These are phyloP conservation scores for Thymelicus lineola DNA, from an alignment of 2,888 invertebrate species.

Conservation along the genomic window DNA sequence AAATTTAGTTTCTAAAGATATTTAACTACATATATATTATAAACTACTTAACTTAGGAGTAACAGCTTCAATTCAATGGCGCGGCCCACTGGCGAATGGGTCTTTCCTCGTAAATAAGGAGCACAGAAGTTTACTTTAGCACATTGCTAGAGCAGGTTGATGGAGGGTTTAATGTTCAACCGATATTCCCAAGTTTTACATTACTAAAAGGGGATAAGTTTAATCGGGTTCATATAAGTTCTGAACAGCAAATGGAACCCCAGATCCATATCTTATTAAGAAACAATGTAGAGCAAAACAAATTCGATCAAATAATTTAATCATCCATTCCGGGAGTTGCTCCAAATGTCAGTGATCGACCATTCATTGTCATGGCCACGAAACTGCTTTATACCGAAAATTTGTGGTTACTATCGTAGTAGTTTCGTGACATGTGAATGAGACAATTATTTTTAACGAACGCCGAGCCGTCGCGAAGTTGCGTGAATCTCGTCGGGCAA, in stretches of 20 bases:
- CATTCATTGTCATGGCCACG: conserved; percentile 70
- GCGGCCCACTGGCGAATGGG: too few relatives aligned
- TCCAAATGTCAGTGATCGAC: conserved; percentile 50
- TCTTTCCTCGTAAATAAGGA: background rate
- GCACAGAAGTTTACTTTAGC: background rate
- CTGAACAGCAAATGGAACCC: background rate
- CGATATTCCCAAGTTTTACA: background rate
- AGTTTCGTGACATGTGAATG: conserved; percentile 73
- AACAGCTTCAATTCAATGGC: background rate
- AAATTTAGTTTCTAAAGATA: background rate
- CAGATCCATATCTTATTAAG: conserved; percentile 3
- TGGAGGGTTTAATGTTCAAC: background rate
- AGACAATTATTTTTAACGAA: conserved; percentile 79
- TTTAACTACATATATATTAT: background rate
- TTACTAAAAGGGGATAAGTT: background rate
- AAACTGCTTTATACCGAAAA: conserved; percentile 76
- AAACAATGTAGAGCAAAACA: conserved; percentile 7
- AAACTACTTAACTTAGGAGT: background rate
- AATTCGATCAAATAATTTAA: conserved; percentile 18
- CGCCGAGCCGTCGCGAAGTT: conserved; percentile 57
- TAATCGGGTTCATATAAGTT: conserved; percentile 1
- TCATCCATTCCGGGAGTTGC: conserved; percentile 28
- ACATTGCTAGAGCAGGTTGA: background rate
- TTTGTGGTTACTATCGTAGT: conserved; percentile 81
- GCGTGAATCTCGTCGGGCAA: conserved; percentile 55